Conservation (phyloP, 2,797 vertebrate species). For the Mionectes olivaceus region DNA sequence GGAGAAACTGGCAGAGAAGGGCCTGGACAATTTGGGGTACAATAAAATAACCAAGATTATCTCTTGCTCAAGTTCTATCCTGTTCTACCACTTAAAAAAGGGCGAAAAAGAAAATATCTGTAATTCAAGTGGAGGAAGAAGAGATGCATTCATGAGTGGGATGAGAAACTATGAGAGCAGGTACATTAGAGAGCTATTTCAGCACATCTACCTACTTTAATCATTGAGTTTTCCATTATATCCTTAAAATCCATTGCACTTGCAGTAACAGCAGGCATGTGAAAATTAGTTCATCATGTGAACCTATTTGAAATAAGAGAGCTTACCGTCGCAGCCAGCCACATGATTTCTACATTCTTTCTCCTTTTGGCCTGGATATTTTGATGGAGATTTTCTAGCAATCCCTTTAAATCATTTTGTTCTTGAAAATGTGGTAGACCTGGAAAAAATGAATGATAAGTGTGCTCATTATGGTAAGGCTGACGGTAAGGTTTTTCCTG, state of each 20-base stretch:
- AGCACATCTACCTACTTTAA: not conserved
- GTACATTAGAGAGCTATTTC: not conserved
- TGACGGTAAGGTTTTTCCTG: not conserved
- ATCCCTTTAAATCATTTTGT: constrained; percentile 92
- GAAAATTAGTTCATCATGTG: not conserved
- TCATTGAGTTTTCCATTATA: not conserved
- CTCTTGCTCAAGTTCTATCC: rapidly evolving
- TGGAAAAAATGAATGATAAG: constrained; percentile 55
- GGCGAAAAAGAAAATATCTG: not conserved
- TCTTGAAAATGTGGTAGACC: constrained; percentile 94
- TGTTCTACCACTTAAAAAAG: not conserved
- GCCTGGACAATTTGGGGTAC: not conserved
- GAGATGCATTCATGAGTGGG: not conserved
- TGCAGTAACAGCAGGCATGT: not conserved
- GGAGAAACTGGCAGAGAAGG: not conserved
- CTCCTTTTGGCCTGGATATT: constrained; percentile 95
- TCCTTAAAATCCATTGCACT: not conserved
- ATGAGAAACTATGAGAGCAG: not conserved
- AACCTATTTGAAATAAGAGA: not conserved
- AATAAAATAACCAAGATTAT: not conserved
- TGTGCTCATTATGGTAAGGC: not conserved
- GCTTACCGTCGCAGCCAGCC: constrained; percentile 93
- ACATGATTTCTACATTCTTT: constrained; percentile 98
- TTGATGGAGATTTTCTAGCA: constrained; percentile 95
- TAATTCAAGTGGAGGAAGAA: not conserved